These are phyloP conservation scores for Platycercus adscitus DNA, from an alignment of 2,113 vertebrate genomes.

Conservation along the genomic window DNA sequence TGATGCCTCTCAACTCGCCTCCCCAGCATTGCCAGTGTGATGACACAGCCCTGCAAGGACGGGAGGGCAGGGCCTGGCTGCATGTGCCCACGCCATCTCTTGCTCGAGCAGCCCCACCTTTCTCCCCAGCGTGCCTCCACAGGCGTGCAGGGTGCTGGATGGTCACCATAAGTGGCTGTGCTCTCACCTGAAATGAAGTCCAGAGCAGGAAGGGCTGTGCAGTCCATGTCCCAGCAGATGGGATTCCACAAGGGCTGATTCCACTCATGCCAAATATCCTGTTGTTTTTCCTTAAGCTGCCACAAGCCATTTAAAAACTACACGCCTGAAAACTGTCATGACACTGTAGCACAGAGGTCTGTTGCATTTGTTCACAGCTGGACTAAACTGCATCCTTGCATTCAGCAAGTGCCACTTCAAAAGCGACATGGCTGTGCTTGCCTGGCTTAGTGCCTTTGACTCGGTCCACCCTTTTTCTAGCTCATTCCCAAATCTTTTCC, in stretches of 20 bases:
- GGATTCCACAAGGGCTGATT: background rate
- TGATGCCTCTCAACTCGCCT: background rate
- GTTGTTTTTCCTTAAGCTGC: background rate
- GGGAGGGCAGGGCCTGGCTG: background rate
- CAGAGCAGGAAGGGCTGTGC: background rate
- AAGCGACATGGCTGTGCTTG: background rate
- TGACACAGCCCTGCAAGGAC: background rate
- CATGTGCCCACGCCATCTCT: accelerated
- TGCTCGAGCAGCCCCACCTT: background rate
- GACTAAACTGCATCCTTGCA: background rate
- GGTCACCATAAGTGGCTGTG: background rate
- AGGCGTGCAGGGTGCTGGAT: accelerated
- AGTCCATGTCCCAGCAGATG: background rate
- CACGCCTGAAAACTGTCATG: background rate
- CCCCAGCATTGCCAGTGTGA: background rate
- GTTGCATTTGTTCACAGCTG: background rate
- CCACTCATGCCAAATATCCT: background rate
- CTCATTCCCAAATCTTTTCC: background rate
- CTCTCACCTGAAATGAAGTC: background rate
- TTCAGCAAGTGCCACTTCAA: background rate
- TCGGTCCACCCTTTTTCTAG: background rate
- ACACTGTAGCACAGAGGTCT: background rate
- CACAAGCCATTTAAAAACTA: background rate
- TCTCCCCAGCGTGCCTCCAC: background rate
- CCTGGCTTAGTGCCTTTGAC: background rate